Conservation (phyloP, 2,113 vertebrate species). For the Neodon shergylaensis region DNA sequence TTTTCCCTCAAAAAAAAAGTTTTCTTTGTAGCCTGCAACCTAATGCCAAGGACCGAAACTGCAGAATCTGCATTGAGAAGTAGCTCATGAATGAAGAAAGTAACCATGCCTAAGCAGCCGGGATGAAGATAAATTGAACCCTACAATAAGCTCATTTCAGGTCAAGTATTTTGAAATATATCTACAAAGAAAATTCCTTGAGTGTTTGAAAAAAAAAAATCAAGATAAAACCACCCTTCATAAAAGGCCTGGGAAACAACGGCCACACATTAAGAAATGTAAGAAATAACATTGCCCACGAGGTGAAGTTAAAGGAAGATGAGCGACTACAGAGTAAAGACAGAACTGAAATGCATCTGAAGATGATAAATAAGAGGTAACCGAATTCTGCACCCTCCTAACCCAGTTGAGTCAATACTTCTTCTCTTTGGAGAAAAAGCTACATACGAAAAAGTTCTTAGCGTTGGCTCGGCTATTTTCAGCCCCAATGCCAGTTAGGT, state of each 20-base stretch:
- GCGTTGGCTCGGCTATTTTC: constrained; percentile 35
- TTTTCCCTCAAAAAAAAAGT: not conserved
- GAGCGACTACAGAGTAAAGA: not conserved
- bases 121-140: not conserved
- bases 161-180: constrained; percentile 14
- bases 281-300: not conserved
- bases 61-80: not conserved
- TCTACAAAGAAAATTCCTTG: not conserved
- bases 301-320: not conserved
- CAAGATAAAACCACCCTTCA: constrained; percentile 49
- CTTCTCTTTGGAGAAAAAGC: constrained; percentile 21
- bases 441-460: not conserved
- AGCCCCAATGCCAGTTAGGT: constrained; percentile 25
- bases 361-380: constrained; percentile 32
- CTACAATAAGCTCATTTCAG: not conserved
- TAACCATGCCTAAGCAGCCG: not conserved
- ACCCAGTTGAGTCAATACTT: constrained; percentile 47
- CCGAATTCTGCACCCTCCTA: constrained; percentile 16
- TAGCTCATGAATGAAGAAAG: not conserved
- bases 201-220: constrained; percentile 6
- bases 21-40: not conserved
- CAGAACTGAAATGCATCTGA: not conserved
- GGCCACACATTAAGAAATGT: not conserved
- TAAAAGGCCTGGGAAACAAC: not conserved
- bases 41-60: not conserved